Evolutionary conservation across 2,888 invertebrate genomes (phyloP).

Genomic region (Xestoiulus laeticollis): DNA sequence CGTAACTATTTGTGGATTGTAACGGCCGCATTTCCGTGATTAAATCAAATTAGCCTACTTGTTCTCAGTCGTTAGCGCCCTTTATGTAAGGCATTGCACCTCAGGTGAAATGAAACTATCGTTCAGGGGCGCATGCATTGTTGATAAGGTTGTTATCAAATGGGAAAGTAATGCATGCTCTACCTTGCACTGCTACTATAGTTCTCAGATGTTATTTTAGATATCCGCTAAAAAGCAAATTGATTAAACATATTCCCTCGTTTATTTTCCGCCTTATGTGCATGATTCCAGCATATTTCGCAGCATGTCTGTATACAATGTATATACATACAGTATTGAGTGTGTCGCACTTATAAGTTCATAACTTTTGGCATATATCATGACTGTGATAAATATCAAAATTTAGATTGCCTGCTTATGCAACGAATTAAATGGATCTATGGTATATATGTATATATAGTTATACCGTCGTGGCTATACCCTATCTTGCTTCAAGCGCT

Average conservation of each 20-base stretch:
- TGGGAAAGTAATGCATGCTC: background rate
- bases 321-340: too few relatives aligned
- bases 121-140: background rate
- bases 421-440: too few relatives aligned
- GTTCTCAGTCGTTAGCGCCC: background rate
- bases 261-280: background rate
- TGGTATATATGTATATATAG: too few relatives aligned
- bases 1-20: background rate
- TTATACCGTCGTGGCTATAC: too few relatives aligned
- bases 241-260: background rate
- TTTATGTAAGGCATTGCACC: background rate
- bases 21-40: background rate
- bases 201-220: background rate
- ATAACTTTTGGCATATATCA: too few relatives aligned
- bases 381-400: too few relatives aligned
- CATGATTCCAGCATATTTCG: too few relatives aligned
- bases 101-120: conserved; percentile 15
- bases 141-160: conserved; percentile 5
- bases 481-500: too few relatives aligned
- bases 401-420: too few relatives aligned
- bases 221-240: background rate
- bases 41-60: background rate
- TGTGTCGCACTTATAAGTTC: too few relatives aligned
- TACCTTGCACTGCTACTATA: background rate
- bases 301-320: too few relatives aligned